Base-by-base conservation (phyloP, 2,888 invertebrate species). In the Cybosia mesomella region DNA sequence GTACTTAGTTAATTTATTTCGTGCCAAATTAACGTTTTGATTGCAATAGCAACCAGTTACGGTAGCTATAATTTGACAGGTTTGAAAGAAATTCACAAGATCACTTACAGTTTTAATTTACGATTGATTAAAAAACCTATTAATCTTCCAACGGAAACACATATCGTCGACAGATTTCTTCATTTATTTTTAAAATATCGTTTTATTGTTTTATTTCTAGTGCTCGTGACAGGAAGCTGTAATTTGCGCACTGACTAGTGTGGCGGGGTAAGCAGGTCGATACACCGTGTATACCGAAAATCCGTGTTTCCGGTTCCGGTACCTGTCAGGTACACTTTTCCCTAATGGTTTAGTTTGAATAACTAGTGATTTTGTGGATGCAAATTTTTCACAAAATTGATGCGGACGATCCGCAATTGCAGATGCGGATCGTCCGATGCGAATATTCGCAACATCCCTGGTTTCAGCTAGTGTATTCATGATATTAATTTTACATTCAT, bases 121-220 rank as follows among this genome's bases (percentile, higher is more conserved):
- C 55, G 55, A 55, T 55, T 13, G 22, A 55, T 55, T 55, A 24
- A 22, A 55, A 55, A 55, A 55, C 55, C 55, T 55, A 22, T 55
- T 55, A 55, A 22, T 22, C 21, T 55, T 55, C 4, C 21, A 55
- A 55, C 55, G 55, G 55, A 55, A 54, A 11, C 55, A 24, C 55
- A 24, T 24, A 55, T 55, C 55, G 21, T 22, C 22, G 22, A 13
- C 24, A 15, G 55, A 1, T 24, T 24, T 54, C 24, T 55, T 49
- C 3, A 55, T 55, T 55, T 55, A 22, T 55, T 55, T 55, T 55
- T 55, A 55, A n/a, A 22, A 55, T 55, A 53, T 10, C 55, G 4
- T 55, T 22, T 22, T 24, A 24, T 55, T 22, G 55, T 55, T 24
- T 21, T 55, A 55, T 55, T 55, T 24, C 22, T 55, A 24, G 55